Evolutionary conservation across 1,140 invertebrate genomes (phyloP).

Genomic region (Procambarus clarkii): DNA sequence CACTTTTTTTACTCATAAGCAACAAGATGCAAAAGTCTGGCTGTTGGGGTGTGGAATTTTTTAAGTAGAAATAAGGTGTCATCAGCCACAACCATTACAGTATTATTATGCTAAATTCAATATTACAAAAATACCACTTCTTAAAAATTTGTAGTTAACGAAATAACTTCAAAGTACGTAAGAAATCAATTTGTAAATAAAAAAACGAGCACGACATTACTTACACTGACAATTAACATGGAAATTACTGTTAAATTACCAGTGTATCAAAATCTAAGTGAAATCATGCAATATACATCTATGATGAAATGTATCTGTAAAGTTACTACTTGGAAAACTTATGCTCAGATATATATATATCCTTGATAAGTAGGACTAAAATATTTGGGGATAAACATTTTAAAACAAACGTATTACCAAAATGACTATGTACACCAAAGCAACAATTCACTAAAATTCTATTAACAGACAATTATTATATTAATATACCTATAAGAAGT

Average conservation of each 20-base stretch:
- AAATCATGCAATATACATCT: not conserved
- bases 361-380: not conserved
- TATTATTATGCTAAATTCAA: not conserved
- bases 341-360: not conserved
- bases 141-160: not conserved
- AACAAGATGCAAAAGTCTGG: not conserved
- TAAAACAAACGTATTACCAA: conserved; percentile 8
- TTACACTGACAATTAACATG: not conserved
- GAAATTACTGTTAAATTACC: not conserved
- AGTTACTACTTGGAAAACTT: not conserved
- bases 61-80: not conserved
- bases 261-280: not conserved
- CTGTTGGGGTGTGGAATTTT: not conserved
- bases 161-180: not conserved
- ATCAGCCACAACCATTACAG: not conserved
- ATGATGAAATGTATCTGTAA: not conserved
- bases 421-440: conserved; percentile 12
- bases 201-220: not conserved
- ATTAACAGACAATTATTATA: conserved; percentile 10
- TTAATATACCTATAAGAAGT: conserved; percentile 55
- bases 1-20: not conserved
- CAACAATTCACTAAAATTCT: conserved; percentile 50
- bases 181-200: not conserved
- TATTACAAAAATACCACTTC: not conserved
- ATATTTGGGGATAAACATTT: conserved; percentile 1